phyloP scores from a whole-genome alignment of 2,797 vertebrate species.

The Pseudochirops cupreus region DNA sequence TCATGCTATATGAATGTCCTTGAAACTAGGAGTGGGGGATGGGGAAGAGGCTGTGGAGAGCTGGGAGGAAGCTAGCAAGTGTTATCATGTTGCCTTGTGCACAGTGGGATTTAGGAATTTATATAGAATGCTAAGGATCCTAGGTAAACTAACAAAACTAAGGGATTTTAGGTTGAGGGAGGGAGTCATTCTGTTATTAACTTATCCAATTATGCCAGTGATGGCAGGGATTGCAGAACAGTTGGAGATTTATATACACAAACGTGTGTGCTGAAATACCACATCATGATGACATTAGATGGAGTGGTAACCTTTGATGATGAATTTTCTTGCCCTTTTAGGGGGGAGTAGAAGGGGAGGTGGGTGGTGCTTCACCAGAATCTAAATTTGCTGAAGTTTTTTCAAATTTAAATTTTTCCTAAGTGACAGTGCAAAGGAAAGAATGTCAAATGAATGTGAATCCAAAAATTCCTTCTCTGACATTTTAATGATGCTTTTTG shows the following conservation, averaged over 20 bases:
- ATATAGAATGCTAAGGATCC: neutral
- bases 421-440: constrained; percentile 43
- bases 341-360: constrained; percentile 68
- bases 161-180: neutral
- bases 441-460: constrained; percentile 76
- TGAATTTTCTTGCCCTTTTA: constrained; percentile 78
- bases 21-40: constrained; percentile 32
- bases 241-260: constrained; percentile 49
- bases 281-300: constrained; percentile 60
- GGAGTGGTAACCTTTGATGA: constrained; percentile 75
- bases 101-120: neutral
- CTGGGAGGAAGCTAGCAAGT: neutral
- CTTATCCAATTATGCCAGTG: fast-evolving
- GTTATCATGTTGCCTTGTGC: constrained; percentile 13
- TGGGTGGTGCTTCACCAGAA: constrained; percentile 72
- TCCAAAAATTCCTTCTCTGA: constrained; percentile 65
- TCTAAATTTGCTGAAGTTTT: constrained; percentile 78
- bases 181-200: neutral
- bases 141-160: neutral
- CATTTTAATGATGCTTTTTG: constrained; percentile 65
- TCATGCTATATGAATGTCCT: constrained; percentile 55
- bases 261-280: constrained; percentile 54
- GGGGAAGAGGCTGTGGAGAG: neutral
- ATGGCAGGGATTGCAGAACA: constrained; percentile 24
- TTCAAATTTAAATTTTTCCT: constrained; percentile 75